A percentile compares a stretch with the other conserved stretches of the same genome.
Evolutionary conservation across 35 echinoderm and acorn worm species (phyloP).

Genomic region (Hemicentrotus pulcherrimus): DNA sequence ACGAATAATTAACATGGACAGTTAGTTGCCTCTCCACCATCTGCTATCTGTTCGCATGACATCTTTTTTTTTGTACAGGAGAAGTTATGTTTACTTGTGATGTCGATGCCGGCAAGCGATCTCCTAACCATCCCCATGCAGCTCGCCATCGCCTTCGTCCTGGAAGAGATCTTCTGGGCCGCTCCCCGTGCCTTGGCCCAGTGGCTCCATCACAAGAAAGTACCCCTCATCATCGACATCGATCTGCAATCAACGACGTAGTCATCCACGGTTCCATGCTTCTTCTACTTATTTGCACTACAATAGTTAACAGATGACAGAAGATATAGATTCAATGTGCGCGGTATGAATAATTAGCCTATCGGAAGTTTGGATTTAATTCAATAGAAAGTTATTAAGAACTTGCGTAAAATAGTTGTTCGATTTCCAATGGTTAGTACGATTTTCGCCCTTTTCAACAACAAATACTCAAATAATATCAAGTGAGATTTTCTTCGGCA

Average conservation of each 20-base stretch:
- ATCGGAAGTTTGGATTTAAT: no score
- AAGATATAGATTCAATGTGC: background rate
- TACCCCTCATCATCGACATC: conserved; percentile 77
- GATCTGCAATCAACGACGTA: background rate
- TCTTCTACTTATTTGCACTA: background rate
- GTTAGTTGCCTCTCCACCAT: no score
- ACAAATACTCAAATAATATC: no score
- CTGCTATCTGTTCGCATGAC: no score
- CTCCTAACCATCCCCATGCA: conserved; percentile 91
- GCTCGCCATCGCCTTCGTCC: conserved; percentile 79
- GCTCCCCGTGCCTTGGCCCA: conserved; percentile 63
- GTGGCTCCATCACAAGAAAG: conserved; percentile 85
- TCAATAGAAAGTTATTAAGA: no score
- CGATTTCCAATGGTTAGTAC: no score
- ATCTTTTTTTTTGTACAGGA: conserved; percentile 54
- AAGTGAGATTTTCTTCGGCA: no score
- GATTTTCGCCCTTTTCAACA: no score
- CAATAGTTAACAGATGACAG: background rate
- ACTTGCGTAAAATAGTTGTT: no score
- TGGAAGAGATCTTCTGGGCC: conserved; percentile 89
- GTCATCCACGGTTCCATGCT: background rate
- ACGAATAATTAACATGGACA: no score
- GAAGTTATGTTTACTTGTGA: conserved; percentile 91
- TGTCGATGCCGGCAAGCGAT: conserved; percentile 93
- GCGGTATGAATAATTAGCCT: background rate